Evolutionary conservation across 2,888 invertebrate species (phyloP).

Genomic region (Agrochola macilenta): DNA sequence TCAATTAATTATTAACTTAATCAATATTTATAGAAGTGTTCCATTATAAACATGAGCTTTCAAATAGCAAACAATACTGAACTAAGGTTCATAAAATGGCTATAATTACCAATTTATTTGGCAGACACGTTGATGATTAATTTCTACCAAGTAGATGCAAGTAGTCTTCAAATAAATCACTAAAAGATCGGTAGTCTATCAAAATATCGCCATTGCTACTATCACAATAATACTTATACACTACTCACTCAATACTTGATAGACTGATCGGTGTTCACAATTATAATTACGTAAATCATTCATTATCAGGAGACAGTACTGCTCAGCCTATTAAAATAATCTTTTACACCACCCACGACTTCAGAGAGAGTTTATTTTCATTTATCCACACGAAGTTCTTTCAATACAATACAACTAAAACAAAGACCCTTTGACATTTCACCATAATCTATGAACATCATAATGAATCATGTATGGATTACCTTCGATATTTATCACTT

Average conservation of each 20-base stretch:
- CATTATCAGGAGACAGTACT: not conserved
- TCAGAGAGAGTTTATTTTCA: not conserved
- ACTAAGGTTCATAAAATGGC: not conserved
- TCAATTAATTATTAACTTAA: not conserved
- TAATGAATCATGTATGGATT: conserved; percentile 15
- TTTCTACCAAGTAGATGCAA: not conserved
- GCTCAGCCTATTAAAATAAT: not conserved
- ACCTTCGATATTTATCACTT: conserved; percentile 26
- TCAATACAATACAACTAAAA: not conserved
- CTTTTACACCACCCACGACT: not conserved
- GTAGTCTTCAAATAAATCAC: not conserved
- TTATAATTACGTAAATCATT: not conserved
- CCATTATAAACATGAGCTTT: not conserved
- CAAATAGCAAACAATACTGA: not conserved
- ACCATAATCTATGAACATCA: not conserved
- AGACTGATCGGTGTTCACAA: not conserved
- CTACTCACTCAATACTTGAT: not conserved
- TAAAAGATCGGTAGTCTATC: not conserved
- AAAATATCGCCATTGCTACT: not conserved
- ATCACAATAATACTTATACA: not conserved
- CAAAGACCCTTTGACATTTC: conserved; percentile 11
- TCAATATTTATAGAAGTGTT: not conserved
- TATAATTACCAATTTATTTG: not conserved
- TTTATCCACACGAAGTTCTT: not conserved
- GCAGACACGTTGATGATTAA: too few relatives aligned